Conservation (phyloP, 1,140 invertebrate genomes). For the fruit fly (Drosophila melanogaster) region DNA sequence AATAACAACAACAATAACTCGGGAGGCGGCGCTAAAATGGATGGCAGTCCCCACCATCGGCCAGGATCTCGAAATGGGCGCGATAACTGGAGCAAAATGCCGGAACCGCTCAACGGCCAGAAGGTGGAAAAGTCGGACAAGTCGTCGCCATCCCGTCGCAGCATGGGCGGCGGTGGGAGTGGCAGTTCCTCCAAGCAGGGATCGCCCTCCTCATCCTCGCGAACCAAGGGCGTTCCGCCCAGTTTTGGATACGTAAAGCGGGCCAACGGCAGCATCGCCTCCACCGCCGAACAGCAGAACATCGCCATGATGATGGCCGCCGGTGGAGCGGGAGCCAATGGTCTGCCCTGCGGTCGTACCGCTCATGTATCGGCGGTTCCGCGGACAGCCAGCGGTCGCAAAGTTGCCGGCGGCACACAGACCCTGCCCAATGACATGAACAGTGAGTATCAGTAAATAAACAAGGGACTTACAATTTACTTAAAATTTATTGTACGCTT, state of each 20-base stretch:
- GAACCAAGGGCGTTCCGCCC: conserved; percentile 90
- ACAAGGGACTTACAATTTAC: too few relatives aligned
- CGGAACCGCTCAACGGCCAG: conserved; percentile 79
- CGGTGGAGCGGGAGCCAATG: conserved; percentile 82
- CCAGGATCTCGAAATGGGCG: conserved; percentile 79
- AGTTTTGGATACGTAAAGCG: conserved; percentile 93
- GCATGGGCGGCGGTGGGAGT: conserved; percentile 68
- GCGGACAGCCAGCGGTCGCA: conserved; percentile 91
- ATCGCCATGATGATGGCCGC: conserved; percentile 77
- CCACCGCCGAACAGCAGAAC: conserved; percentile 86
- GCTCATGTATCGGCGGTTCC: conserved; percentile 93
- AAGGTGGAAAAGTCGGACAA: conserved; percentile 76
- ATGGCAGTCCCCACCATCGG: conserved; percentile 74
- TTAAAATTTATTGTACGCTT: neutral
- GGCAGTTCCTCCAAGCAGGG: conserved; percentile 85
- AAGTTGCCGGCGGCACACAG: conserved; percentile 94
- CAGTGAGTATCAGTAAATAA: conserved; percentile 85
- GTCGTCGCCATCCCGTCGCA: conserved; percentile 78
- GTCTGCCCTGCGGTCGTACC: conserved; percentile 86
- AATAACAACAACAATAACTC: conserved; percentile 59
- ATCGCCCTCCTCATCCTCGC: conserved; percentile 85
- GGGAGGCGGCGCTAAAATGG: conserved; percentile 57
- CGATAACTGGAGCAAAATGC: conserved; percentile 84
- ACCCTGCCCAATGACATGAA: conserved; percentile 92
- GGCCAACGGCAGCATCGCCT: conserved; percentile 86